Percentiles rank a stretch among this genome's conserved stretches.
These are phyloP conservation scores for Crocallis elinguaria DNA, from an alignment of 2,888 invertebrate genomes.

Conservation along the genomic window DNA sequence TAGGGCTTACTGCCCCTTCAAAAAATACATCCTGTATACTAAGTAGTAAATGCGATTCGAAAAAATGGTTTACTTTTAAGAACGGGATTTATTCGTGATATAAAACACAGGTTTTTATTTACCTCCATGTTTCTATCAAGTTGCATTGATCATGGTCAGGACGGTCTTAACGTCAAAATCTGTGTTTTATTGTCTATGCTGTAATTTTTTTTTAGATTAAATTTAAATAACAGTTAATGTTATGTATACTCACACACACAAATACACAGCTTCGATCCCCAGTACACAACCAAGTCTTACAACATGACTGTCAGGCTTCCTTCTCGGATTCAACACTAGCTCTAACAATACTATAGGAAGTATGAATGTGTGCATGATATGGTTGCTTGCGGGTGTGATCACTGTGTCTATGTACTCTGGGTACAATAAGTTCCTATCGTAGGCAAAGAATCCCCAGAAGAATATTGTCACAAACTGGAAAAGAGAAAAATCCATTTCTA, in stretches of 20 bases:
- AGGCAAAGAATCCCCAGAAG: constrained; percentile 41
- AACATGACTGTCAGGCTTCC: constrained; percentile 6
- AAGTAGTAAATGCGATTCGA: too few relatives aligned
- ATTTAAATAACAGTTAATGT: not conserved
- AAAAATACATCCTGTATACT: too few relatives aligned
- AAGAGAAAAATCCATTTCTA: not conserved
- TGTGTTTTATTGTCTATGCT: too few relatives aligned
- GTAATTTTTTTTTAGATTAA: too few relatives aligned
- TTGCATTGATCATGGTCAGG: too few relatives aligned
- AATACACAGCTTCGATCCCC: not conserved
- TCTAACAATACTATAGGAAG: constrained; percentile 14
- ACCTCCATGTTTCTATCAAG: too few relatives aligned
- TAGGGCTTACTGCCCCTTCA: too few relatives aligned
- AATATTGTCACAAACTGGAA: constrained; percentile 24
- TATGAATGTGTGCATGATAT: constrained; percentile 43
- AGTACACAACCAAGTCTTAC: not conserved
- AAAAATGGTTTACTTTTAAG: too few relatives aligned
- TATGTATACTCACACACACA: constrained; percentile 6
- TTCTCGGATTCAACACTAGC: constrained; percentile 5
- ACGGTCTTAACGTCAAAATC: too few relatives aligned
- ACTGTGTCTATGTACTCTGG: constrained; percentile 39
- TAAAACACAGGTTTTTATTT: too few relatives aligned
- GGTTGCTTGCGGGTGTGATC: constrained; percentile 36
- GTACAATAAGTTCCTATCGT: constrained; percentile 38
- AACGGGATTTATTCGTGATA: too few relatives aligned